Base-by-base conservation (phyloP, 2,888 invertebrate genomes). In the Limnephilus lunatus region DNA sequence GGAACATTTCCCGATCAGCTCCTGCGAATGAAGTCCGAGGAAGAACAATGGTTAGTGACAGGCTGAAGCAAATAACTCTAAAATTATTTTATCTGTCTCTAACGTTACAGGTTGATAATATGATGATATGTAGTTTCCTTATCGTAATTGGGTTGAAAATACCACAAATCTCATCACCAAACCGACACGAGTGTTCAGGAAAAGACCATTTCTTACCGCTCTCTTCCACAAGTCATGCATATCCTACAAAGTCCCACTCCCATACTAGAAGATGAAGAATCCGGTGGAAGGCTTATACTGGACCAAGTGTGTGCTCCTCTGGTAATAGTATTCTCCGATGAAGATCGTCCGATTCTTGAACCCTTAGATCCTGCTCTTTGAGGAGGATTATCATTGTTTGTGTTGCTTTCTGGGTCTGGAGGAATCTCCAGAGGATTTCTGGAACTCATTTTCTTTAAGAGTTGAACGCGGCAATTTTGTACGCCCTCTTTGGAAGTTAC, bases 231-330 rank as follows among this genome's bases (percentile, higher is more conserved):
- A 3, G 96, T 96, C 96, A 96, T 96, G 95, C 97, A 97, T 94
- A 97, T 97, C 94, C 97, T 96, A 95, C 97, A 97, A 94, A 97
- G 96, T 94, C 96, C 96, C 82, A 97, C 97, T 87, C 96, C 96
- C 94, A 97, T 96, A 94, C 97, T 96, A 81, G 96, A 96, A 14
- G 96, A 94, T 0, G 96, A 96, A 94, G 96, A 95, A 93, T 95
- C 95, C 91, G 95, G 95, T 25, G 95, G 89, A 0, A 91, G 86
- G 15, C 80, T 85, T 14, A 80, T 85, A 19, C 44, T 44, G 44
- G 91, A 91, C 53, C 30, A 30, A 9, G 80, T 86, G 15, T 25
- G 68, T n/a, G 35, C 25, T 3, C 53, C 32, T 25, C 19, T 25
- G 11, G 9, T 14, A 14, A 87, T 15, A 9, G 91, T 81, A 19